Base-by-base conservation (phyloP, 37 sponge, comb jelly and placozoan genomes). In the Lycopodina hypogea region DNA sequence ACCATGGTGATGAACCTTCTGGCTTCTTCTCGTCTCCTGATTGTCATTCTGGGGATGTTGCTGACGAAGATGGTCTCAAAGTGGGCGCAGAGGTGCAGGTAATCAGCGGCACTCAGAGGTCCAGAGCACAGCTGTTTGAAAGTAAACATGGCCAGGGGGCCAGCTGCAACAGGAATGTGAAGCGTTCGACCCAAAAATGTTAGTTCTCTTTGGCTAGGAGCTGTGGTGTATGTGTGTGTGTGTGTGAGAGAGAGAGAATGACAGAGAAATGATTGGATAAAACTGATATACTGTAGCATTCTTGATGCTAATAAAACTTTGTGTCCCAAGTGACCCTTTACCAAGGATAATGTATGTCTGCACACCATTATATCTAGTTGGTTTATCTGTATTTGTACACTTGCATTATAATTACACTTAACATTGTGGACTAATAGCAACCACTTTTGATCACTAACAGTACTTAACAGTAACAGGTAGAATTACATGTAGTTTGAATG, bases 1-100 rank as follows among this genome's bases (percentile, higher is more conserved):
- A 95, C 76, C 66, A 95, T 89, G 6, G 77, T 77, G 60, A 95
- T 95, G 67, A 95, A 91, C 26, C 95, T 59, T 42, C 92, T 80
- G 9, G 92, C 89, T 18, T 86, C 83, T 0, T 84, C 68, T 8
- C 90, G 77, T 35, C 24, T 51, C n/a, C 60, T 69, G 71, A 87
- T 58, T 42, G 83, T 81, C 68, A 95, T 60, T 56, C 82, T 79
- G 35, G 93, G 93, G 28, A 95, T 86, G 57, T 87, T 88, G 33
- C 76, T 72, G 7, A 95, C 33, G 42, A 91, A 90, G 37, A 95
- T 48, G 14, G 72, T 72, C 42, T 82, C 78, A 63, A 89, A 93
- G 34, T 81, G 33, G 15, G 55, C 35, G 29, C 86, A 90, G 34
- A 93, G 37, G 72, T 89, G 83, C 19, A 93, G 90, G 66, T 89